These are phyloP conservation scores for Crotalus viridis DNA, from an alignment of 2,113 vertebrate species.

Conservation along the genomic window DNA sequence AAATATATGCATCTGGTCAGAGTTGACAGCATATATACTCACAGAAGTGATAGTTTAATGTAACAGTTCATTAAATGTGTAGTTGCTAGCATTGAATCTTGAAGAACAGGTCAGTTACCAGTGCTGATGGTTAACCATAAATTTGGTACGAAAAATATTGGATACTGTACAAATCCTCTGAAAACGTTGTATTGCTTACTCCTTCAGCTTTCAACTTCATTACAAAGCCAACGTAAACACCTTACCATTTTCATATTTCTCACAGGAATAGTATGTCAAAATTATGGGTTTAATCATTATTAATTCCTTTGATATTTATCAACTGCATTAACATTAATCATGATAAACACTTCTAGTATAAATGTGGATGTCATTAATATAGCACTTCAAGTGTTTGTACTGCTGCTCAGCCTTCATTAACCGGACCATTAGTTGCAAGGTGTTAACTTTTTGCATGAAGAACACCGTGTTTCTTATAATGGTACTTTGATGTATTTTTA, in stretches of 20 bases:
- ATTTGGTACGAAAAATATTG: background rate
- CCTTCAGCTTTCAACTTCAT: slow-evolving; percentile 15
- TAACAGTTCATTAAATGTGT: background rate
- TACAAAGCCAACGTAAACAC: slow-evolving; percentile 36
- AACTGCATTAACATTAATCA: slow-evolving; percentile 54
- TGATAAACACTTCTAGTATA: slow-evolving; percentile 45
- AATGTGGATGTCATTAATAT: slow-evolving; percentile 25
- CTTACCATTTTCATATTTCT: slow-evolving; percentile 33
- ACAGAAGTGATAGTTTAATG: background rate
- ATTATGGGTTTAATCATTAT: slow-evolving; percentile 42
- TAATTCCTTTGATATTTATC: slow-evolving; percentile 50
- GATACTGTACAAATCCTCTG: background rate
- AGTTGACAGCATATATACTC: background rate
- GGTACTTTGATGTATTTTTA: background rate
- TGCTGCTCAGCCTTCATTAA: slow-evolving; percentile 49
- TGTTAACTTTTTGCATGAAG: slow-evolving; percentile 9
- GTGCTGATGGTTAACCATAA: slow-evolving; percentile 3
- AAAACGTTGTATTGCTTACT: slow-evolving; percentile 23
- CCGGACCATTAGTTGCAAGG: slow-evolving; percentile 35
- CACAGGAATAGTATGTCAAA: slow-evolving; percentile 40
- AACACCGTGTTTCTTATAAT: slow-evolving; percentile 8
- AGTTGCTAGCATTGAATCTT: background rate
- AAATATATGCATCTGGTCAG: background rate
- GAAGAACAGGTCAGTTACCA: slow-evolving; percentile 6
- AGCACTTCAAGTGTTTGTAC: slow-evolving; percentile 29